A percentile compares a stretch with the other conserved stretches of the same genome.
Evolutionary conservation across 2,797 vertebrate genomes (phyloP).

Genomic region (Schizothorax lantsangensis): DNA sequence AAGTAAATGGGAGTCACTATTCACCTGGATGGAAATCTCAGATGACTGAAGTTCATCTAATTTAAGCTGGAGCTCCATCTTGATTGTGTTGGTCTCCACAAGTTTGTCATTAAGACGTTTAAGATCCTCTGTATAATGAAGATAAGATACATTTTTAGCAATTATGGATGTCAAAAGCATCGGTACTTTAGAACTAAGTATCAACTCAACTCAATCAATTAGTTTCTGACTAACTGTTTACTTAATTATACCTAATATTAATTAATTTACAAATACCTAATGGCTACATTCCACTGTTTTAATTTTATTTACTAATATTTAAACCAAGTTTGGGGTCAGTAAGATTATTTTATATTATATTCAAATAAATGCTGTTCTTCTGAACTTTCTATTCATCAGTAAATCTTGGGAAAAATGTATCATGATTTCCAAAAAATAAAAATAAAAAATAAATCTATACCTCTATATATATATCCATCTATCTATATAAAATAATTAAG

Average conservation of each 20-base stretch:
- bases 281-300: neutral
- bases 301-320: neutral
- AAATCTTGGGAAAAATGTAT: no score
- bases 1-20: neutral
- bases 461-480: no score
- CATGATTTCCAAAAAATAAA: no score
- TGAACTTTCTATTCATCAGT: no score
- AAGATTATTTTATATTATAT: no score
- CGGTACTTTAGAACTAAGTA: neutral
- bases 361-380: no score
- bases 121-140: conserved; percentile 82
- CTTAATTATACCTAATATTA: neutral
- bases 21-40: conserved; percentile 88
- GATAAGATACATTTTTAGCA: neutral
- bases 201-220: neutral
- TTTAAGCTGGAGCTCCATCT: conserved; percentile 90
- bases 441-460: no score
- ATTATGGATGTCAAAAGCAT: neutral
- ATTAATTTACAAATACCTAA: neutral
- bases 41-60: conserved; percentile 92
- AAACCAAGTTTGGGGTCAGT: neutral
- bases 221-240: neutral
- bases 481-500: no score
- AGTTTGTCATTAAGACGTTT: conserved; percentile 91
- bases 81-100: conserved; percentile 85